A percentile compares a stretch with the other conserved stretches of the same genome.
These are phyloP conservation scores for Dynastes grantii DNA, from an alignment of 2,888 invertebrate genomes.

Conservation along the genomic window DNA sequence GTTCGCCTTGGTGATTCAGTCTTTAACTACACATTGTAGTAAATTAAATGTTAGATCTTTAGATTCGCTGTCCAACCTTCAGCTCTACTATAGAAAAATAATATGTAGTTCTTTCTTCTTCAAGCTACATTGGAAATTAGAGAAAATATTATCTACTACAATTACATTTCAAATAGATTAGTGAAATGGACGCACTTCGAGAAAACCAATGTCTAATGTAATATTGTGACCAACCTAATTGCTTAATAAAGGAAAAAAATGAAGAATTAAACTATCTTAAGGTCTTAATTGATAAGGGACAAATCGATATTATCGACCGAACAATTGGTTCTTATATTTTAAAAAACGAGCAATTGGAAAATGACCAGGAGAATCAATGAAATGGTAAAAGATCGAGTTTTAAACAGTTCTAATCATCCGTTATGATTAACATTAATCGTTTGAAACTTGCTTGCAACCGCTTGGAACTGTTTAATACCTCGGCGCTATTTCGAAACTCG, in stretches of 20 bases:
- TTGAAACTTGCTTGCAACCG: neutral
- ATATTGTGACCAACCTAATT: conserved; percentile 11
- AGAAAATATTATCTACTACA: neutral
- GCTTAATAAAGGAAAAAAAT: neutral
- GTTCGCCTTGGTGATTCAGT: too few species aligned
- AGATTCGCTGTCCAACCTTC: too few species aligned
- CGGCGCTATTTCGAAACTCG: neutral
- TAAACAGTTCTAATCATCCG: neutral
- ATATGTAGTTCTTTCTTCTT: too few species aligned
- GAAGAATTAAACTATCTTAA: conserved; percentile 4
- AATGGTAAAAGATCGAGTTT: neutral
- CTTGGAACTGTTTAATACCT: neutral
- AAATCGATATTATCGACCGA: neutral
- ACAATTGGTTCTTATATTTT: too few species aligned
- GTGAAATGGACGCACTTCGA: neutral
- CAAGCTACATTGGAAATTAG: neutral
- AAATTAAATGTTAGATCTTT: too few species aligned
- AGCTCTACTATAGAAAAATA: too few species aligned
- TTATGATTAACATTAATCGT: too few species aligned
- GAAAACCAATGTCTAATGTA: neutral
- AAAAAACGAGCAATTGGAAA: too few species aligned
- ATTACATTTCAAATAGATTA: neutral
- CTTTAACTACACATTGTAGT: too few species aligned
- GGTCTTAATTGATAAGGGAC: neutral
- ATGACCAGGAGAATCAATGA: neutral